phyloP scores from a whole-genome alignment of 2,888 invertebrate species.

The Petrolisthes cinctipes region DNA sequence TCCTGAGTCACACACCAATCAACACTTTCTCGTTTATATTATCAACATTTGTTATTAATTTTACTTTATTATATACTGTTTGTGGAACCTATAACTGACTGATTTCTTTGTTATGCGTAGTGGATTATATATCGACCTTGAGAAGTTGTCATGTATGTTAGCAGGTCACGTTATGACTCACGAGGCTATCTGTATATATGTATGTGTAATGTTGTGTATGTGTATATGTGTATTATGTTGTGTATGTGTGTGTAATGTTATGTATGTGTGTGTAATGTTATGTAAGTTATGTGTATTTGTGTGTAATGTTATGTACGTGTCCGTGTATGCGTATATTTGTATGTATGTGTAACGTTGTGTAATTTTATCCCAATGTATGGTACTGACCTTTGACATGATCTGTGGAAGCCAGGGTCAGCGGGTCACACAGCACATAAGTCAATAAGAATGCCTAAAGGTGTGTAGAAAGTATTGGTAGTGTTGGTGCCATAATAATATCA shows the following conservation, averaged over 20 bases:
- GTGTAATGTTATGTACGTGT: too few species aligned
- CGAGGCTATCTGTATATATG: too few species aligned
- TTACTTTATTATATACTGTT: neutral
- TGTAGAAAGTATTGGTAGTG: constrained; percentile 25
- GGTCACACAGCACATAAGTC: constrained; percentile 7
- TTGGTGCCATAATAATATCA: neutral
- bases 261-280: constrained; percentile 22
- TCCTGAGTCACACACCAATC: neutral
- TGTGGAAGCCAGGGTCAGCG: neutral
- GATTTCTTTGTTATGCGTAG: constrained; percentile 7
- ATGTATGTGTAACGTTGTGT: neutral
- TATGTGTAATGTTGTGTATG: too few species aligned
- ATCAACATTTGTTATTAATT: neutral
- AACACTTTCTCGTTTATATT: neutral
- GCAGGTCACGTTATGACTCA: too few species aligned
- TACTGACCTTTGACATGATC: constrained; percentile 26
- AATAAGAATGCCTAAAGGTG: neutral
- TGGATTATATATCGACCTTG: constrained; percentile 21
- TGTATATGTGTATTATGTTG: too few species aligned
- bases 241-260: neutral
- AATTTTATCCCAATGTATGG: neutral
- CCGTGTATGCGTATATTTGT: too few species aligned
- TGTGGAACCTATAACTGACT: neutral
- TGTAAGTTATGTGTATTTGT: neutral
- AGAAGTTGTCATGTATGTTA: neutral